These are phyloP conservation scores for Gopherus flavomarginatus DNA, from an alignment of 2,113 vertebrate species.

Conservation along the genomic window DNA sequence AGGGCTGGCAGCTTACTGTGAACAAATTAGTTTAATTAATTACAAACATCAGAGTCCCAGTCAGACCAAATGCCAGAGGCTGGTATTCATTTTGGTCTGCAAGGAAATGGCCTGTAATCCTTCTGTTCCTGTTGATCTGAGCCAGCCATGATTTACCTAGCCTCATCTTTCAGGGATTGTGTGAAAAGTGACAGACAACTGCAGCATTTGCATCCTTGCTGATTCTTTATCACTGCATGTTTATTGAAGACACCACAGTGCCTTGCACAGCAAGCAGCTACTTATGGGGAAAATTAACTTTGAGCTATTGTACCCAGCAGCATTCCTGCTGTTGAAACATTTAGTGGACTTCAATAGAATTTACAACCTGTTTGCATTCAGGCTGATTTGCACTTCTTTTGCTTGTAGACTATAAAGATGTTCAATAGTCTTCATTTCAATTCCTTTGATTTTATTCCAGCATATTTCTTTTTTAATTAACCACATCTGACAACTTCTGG, in stretches of 20 bases:
- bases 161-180: background rate
- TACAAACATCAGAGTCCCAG: background rate
- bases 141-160: background rate
- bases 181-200: background rate
- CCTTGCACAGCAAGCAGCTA: background rate
- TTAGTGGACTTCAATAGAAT: background rate
- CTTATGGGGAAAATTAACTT: background rate
- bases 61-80: constrained; percentile 26
- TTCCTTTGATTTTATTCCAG: background rate
- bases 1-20: constrained; percentile 17
- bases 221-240: background rate
- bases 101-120: constrained; percentile 34
- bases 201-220: background rate
- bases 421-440: constrained; percentile 18
- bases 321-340: background rate
- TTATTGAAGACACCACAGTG: background rate
- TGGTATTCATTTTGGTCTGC: background rate
- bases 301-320: background rate
- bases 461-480: constrained; percentile 21
- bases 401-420: background rate
- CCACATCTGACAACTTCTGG: background rate
- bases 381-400: constrained; percentile 2
- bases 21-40: constrained; percentile 58
- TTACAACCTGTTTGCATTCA: constrained; percentile 26
- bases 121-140: constrained; percentile 1